phyloP scores from a whole-genome alignment of 2,113 vertebrate species.

The Nibea coibor region DNA sequence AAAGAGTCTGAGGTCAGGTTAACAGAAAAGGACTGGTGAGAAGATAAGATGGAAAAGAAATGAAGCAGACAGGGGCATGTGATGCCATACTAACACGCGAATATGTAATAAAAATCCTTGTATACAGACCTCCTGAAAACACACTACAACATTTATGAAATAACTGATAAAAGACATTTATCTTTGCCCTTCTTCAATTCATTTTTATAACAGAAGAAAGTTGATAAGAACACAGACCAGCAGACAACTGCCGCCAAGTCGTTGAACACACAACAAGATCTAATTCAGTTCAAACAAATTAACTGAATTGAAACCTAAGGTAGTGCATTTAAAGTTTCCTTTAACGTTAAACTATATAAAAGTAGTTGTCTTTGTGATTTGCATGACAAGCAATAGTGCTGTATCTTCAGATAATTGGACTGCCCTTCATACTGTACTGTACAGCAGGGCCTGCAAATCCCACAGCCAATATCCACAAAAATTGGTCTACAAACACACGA shows the following conservation, averaged over 20 bases:
- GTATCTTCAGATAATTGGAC: conserved; percentile 48
- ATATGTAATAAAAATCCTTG: not conserved
- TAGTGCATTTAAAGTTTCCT: conserved; percentile 12
- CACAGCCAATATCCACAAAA: conserved; percentile 77
- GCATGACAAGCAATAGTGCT: conserved; percentile 25
- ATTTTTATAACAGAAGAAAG: not conserved
- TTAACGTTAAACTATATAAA: conserved; percentile 1
- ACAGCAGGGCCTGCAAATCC: conserved; percentile 67
- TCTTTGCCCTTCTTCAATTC: not conserved
- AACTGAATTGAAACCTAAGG: not conserved
- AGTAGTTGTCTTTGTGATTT: conserved; percentile 32
- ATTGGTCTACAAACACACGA: conserved; percentile 66
- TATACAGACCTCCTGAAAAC: not conserved
- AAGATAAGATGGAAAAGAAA: conserved; percentile 57
- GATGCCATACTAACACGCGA: not conserved
- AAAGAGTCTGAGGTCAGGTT: conserved; percentile 22
- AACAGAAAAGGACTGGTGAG: conserved; percentile 61
- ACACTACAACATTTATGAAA: not conserved
- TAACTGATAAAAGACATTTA: too few relatives aligned
- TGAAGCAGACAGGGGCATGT: conserved; percentile 14
- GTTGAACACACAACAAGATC: not conserved
- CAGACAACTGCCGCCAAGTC: too few relatives aligned
- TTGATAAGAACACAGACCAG: not conserved
- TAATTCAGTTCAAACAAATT: not conserved
- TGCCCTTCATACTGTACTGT: conserved; percentile 48